Percentiles rank a stretch among this genome's conserved stretches.
Conservation (phyloP, 1,140 invertebrate genomes). For the Meloidogyne exigua region DNA sequence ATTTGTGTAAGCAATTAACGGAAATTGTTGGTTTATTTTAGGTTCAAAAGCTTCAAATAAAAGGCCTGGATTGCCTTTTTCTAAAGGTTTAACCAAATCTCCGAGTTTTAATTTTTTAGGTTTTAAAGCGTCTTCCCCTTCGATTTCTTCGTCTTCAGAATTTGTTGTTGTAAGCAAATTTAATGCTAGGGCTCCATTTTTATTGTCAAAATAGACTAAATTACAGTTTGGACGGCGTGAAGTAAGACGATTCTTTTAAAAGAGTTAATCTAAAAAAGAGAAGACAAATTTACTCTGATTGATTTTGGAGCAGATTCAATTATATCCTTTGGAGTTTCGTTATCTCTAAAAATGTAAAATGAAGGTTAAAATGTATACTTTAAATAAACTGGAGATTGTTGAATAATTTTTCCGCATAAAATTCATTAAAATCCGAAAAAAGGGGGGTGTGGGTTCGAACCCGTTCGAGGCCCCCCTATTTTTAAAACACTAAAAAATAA, state of each 20-base stretch:
- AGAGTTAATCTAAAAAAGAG: background rate
- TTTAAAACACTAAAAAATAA: background rate
- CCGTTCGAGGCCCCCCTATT: too few relatives aligned
- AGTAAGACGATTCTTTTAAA: conserved; percentile 31
- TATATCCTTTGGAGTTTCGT: background rate
- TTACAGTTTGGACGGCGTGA: conserved; percentile 35
- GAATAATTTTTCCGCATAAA: too few relatives aligned
- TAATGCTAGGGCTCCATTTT: conserved; percentile 43
- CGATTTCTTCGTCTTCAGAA: background rate
- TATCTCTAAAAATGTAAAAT: background rate
- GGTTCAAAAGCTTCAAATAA: conserved; percentile 26
- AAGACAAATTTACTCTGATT: too few relatives aligned
- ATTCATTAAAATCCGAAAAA: too few relatives aligned
- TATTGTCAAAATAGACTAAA: conserved; percentile 44
- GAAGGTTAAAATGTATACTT: background rate
- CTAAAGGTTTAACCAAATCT: conserved; percentile 40
- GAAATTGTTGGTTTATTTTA: conserved; percentile 27
- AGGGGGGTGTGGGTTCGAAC: too few relatives aligned
- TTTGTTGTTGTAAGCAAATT: conserved; percentile 30
- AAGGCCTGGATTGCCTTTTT: conserved; percentile 41
- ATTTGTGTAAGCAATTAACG: conserved; percentile 68
- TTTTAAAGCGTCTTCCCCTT: background rate
- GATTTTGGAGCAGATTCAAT: background rate
- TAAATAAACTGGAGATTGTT: too few relatives aligned
- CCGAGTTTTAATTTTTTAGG: conserved; percentile 30